phyloP scores from a whole-genome alignment of 2,113 vertebrate species.

The Alces alces region DNA sequence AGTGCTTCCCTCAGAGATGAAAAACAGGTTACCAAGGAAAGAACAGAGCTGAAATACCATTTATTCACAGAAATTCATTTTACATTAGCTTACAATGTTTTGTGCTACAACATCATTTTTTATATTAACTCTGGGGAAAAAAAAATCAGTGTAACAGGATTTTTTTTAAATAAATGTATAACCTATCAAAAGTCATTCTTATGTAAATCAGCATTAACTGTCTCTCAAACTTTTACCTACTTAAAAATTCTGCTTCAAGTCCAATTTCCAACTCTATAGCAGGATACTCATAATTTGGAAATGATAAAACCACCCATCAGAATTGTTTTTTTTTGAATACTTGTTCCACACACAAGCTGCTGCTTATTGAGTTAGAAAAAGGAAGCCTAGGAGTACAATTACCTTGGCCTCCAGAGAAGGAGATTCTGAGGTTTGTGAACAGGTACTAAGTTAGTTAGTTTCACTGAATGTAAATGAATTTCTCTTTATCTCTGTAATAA shows the following conservation, averaged over 20 bases:
- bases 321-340: constrained; percentile 11
- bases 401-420: constrained; percentile 1
- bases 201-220: constrained; percentile 17
- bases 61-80: constrained; percentile 29
- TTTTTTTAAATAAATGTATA: constrained; percentile 15
- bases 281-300: constrained; percentile 30
- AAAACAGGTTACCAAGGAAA: background rate
- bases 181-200: constrained; percentile 30
- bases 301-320: constrained; percentile 18
- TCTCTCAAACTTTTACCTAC: constrained; percentile 33
- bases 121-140: constrained; percentile 25
- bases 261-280: constrained; percentile 17
- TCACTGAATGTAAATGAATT: background rate
- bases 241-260: constrained; percentile 12
- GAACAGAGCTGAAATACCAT: background rate
- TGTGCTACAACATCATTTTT: background rate
- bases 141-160: background rate
- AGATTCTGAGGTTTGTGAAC: background rate
- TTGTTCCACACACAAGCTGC: constrained; percentile 11
- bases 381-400: constrained; percentile 11
- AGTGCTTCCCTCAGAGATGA: background rate
- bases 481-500: constrained; percentile 35
- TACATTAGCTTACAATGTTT: constrained; percentile 15
- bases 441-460: background rate
- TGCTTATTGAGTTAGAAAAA: background rate